Evolutionary conservation across 1,140 invertebrate species (phyloP), one percentile per base, ranked within the genome.

Genomic region (Drosophila willistoni): DNA sequence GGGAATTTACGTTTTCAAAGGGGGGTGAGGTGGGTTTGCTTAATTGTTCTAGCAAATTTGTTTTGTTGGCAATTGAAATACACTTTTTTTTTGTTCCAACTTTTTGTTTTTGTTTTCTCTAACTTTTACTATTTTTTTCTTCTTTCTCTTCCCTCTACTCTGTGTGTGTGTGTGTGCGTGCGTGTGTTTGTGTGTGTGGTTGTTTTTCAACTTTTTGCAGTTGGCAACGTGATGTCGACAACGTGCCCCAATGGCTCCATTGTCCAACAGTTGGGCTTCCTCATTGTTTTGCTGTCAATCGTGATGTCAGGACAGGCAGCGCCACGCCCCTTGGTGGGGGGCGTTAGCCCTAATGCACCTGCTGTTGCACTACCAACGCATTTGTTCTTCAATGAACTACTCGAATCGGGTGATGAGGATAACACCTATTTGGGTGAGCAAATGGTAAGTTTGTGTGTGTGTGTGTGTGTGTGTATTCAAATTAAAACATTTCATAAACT

Each of bases 251-350:
- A 22, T 51, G 70, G 59, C 66, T 68, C 70, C 64, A 71, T 79
- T 65, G 73, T 71, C 77, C 77, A 77, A 70, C 74, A 81, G 67
- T 60, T 82, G 68, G 61, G 71, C 77, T 64, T 89, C 42, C 69
- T 56, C 71, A 76, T 89, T 89, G 85, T 89, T 47, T 59, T 89
- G 71, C 77, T 89, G 84, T 84, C 84, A 89, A 42, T 89, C 22
- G 64, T 75, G 69, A 60, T 71, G 57, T 71, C 77, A 10, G 84
- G 73, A 67, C 59, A 84, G 41, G 80, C 84, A 41, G 33, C 79
- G 71, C 79, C 76, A 56, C 76, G 79, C 42, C 57, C 72, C 14
- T 13, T 36, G 1, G 36, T 57, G 36, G 65, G 41, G 6, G 60
- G 41, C 55, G 63, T 14, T 7, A 51, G 44, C 12, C 10, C 17